Percentiles rank a stretch among this genome's conserved stretches.
Conservation (phyloP, 2,113 vertebrate genomes). For the Phalacrocorax brasilianus region DNA sequence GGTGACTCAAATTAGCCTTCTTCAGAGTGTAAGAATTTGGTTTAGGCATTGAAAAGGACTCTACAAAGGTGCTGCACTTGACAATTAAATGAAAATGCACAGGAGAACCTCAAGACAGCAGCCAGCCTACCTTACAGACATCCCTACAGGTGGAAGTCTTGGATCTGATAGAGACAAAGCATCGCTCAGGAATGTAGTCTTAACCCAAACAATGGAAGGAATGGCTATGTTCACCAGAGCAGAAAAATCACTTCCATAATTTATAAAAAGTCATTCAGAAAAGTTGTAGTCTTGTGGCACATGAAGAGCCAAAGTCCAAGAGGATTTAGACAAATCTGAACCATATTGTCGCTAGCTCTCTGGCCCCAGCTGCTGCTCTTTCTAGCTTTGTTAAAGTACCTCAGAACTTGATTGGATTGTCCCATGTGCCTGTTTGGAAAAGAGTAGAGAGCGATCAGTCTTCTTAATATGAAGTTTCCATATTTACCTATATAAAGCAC, state of each 20-base stretch:
- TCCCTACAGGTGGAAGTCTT: neutral
- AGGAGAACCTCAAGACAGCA: neutral
- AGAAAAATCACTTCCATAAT: neutral
- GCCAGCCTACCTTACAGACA: neutral
- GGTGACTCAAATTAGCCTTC: neutral
- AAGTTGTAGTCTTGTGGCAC: neutral
- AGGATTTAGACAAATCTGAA: conserved; percentile 76
- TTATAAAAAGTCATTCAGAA: neutral
- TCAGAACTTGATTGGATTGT: conserved; percentile 64
- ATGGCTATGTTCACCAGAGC: neutral
- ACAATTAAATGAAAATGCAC: neutral
- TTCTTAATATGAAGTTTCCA: neutral
- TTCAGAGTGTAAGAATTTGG: neutral
- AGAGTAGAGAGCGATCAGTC: neutral
- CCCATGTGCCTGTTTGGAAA: conserved; percentile 39
- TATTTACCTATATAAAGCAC: neutral
- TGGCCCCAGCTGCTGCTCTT: conserved; percentile 68
- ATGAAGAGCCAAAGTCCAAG: neutral
- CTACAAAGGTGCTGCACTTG: neutral
- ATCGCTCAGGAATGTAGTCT: neutral
- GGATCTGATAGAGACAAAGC: neutral
- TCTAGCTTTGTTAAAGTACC: conserved; percentile 69
- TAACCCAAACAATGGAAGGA: neutral
- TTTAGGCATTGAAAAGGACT: neutral
- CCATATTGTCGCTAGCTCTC: conserved; percentile 60